Conservation (phyloP, 2,797 vertebrate species). For the Parotocinclus haroldoi region DNA sequence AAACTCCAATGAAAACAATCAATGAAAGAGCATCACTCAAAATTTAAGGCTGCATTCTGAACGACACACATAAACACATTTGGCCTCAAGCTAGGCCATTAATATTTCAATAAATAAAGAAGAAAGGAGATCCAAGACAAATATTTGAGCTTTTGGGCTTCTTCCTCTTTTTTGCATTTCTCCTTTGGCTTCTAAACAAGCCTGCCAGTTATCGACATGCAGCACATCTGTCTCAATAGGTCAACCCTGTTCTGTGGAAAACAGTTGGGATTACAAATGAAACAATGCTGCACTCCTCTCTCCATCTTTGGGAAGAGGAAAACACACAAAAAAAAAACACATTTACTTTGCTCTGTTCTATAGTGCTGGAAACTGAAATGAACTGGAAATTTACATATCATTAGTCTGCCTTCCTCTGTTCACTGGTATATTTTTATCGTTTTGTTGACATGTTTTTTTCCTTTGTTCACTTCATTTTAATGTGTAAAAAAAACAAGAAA, state of each 20-base stretch:
- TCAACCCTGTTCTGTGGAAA: constrained; percentile 32
- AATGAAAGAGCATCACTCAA: constrained; percentile 41
- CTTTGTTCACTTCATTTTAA: constrained; percentile 66
- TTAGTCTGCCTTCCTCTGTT: constrained; percentile 42
- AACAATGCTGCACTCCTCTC: constrained; percentile 49
- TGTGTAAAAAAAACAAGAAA: constrained; percentile 54
- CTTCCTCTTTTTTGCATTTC: constrained; percentile 37
- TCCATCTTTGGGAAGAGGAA: constrained; percentile 44
- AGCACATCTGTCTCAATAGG: constrained; percentile 46
- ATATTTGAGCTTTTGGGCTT: constrained; percentile 44
- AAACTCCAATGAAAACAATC: constrained; percentile 49
- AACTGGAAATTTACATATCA: constrained; percentile 63
- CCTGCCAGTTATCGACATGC: constrained; percentile 45
- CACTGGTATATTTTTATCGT: constrained; percentile 58
- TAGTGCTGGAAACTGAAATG: constrained; percentile 49
- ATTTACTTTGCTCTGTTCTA: constrained; percentile 36
- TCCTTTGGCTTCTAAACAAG: constrained; percentile 36
- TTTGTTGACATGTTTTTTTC: constrained; percentile 67
- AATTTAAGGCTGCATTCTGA: constrained; percentile 42
- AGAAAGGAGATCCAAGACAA: constrained; percentile 57
- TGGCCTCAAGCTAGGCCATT: constrained; percentile 56
- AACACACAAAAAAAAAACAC: constrained; percentile 36
- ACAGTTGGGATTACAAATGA: constrained; percentile 45
- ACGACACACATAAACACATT: constrained; percentile 51
- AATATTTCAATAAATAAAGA: constrained; percentile 61